phyloP scores from a whole-genome alignment of 1,140 invertebrate genomes.

The Heliconius melpomene region DNA sequence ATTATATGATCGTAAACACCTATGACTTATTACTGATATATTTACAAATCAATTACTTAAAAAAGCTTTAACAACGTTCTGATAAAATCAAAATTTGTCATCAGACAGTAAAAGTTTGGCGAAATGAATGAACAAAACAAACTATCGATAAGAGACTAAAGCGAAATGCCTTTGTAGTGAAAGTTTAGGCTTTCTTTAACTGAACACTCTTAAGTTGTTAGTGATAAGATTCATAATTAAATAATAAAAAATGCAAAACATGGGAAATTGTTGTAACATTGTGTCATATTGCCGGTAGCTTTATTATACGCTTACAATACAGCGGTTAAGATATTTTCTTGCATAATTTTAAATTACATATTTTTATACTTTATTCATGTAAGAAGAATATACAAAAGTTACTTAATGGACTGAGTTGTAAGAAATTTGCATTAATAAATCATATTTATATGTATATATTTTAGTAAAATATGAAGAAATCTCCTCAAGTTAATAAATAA shows the following conservation, averaged over 20 bases:
- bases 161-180: neutral
- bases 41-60: neutral
- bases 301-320: neutral
- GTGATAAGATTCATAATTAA: neutral
- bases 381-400: neutral
- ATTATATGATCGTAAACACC: no score
- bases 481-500: no score
- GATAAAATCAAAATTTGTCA: neutral
- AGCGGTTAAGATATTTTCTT: neutral
- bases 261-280: neutral
- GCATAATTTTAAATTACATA: neutral
- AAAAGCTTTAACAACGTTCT: neutral
- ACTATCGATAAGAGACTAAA: constrained; percentile 11
- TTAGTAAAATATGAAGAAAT: no score
- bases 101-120: neutral
- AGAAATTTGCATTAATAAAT: neutral
- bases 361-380: neutral
- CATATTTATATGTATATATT: no score
- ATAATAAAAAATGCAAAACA: neutral
- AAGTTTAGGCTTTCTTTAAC: neutral
- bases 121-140: constrained; percentile 11
- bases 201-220: neutral
- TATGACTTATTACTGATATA: no score
- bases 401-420: no score
- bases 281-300: neutral